Evolutionary conservation across 2,888 invertebrate species (phyloP).

Genomic region (Sinodicranocentrus sp.): DNA sequence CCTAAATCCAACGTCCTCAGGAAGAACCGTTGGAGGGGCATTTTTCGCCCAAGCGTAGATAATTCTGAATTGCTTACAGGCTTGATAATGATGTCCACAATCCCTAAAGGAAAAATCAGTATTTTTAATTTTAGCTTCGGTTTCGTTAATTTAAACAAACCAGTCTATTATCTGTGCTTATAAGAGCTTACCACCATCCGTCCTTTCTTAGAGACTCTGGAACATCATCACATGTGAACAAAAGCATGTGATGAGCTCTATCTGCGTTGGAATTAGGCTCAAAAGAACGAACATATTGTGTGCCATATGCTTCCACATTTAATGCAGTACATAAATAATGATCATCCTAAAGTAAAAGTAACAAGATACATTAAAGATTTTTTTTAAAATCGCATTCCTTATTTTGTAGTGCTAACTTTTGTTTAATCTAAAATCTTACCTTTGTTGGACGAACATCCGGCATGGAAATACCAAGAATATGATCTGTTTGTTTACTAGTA

Average conservation of each 20-base stretch:
- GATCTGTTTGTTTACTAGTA: constrained; percentile 6
- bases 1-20: constrained; percentile 81
- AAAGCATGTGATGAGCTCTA: constrained; percentile 82
- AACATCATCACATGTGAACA: constrained; percentile 81
- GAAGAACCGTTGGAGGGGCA: constrained; percentile 81
- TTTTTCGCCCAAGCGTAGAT: constrained; percentile 83
- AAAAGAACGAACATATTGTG: constrained; percentile 76
- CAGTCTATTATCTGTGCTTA: background rate
- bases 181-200: constrained; percentile 71
- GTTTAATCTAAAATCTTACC: constrained; percentile 52
- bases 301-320: constrained; percentile 77
- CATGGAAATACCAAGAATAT: constrained; percentile 72
- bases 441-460: constrained; percentile 74
- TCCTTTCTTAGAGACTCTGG: constrained; percentile 67
- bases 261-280: constrained; percentile 81
- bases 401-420: background rate
- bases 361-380: background rate
- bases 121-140: constrained; percentile 8
- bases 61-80: constrained; percentile 79
- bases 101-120: constrained; percentile 78
- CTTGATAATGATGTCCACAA: constrained; percentile 79
- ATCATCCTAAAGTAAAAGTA: constrained; percentile 78
- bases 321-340: constrained; percentile 79
- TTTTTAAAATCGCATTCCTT: background rate
- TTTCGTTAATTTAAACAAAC: background rate